phyloP scores from a whole-genome alignment of 2,113 vertebrate genomes.

The Austrofundulus limnaeus region DNA sequence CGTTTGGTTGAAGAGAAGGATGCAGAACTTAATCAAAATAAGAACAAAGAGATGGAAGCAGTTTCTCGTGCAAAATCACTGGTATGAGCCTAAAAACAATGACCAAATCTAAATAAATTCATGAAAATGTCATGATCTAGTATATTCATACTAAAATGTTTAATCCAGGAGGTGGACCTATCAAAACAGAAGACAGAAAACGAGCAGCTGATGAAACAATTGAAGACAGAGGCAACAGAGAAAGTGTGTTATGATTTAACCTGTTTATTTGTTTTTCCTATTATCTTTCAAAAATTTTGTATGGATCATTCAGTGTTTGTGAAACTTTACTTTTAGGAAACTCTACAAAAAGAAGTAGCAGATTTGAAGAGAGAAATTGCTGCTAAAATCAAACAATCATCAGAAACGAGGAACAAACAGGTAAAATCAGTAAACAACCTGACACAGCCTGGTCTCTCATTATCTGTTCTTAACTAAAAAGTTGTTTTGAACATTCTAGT shows the following conservation, averaged over 20 bases:
- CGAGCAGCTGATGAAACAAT: slow-evolving; percentile 77
- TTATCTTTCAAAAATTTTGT: neutral
- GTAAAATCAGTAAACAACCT: neutral
- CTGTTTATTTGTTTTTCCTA: neutral
- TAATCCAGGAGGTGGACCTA: slow-evolving; percentile 82
- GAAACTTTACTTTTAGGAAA: slow-evolving; percentile 46
- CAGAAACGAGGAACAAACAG: slow-evolving; percentile 33
- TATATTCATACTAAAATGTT: slow-evolving; percentile 21
- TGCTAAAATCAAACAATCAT: slow-evolving; percentile 32
- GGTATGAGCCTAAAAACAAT: slow-evolving; percentile 68
- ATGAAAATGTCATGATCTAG: neutral
- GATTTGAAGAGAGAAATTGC: slow-evolving; percentile 53
- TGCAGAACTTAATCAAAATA: slow-evolving; percentile 82
- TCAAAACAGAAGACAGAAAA: slow-evolving; percentile 79
- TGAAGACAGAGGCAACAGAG: slow-evolving; percentile 78
- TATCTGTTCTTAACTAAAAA: slow-evolving; percentile 1
- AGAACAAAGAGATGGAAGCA: slow-evolving; percentile 81
- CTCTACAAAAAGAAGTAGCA: slow-evolving; percentile 47
- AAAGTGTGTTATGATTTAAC: slow-evolving; percentile 69
- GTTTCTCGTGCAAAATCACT: slow-evolving; percentile 75
- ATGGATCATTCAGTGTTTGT: neutral
- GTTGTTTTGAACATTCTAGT: slow-evolving; percentile 21
- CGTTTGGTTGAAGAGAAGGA: slow-evolving; percentile 90
- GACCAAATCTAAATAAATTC: neutral
- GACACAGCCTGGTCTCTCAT: neutral